Evolutionary conservation across 2,888 invertebrate genomes (phyloP).

Genomic region (Diadegma fenestrale): DNA sequence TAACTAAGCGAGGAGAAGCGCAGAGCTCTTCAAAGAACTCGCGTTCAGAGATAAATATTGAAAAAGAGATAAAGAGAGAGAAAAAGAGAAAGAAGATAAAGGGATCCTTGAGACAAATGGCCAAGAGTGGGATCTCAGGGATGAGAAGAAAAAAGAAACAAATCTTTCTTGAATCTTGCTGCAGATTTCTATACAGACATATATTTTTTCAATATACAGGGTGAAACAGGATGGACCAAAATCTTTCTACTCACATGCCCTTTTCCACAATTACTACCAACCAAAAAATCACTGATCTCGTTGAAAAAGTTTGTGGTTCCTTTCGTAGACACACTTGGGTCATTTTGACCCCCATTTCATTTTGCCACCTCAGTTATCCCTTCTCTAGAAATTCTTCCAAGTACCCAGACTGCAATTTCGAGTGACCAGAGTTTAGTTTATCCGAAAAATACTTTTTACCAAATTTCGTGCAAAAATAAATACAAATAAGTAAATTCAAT

Average conservation of each 20-base stretch:
- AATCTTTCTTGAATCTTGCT: slow-evolving; percentile 71
- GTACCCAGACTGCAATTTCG: no score
- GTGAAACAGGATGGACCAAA: background rate
- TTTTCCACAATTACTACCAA: background rate
- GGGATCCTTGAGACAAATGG: slow-evolving; percentile 76
- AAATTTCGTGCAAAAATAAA: no score
- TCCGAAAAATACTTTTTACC: no score
- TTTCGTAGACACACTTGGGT: no score
- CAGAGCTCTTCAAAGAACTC: slow-evolving; percentile 24
- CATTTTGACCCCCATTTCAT: no score
- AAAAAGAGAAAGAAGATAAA: slow-evolving; percentile 59
- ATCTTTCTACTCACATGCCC: background rate
- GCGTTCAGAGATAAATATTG: slow-evolving; percentile 13
- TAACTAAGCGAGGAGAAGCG: slow-evolving; percentile 53
- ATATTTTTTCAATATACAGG: background rate
- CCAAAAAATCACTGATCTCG: background rate
- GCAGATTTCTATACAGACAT: slow-evolving; percentile 42
- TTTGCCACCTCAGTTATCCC: no score
- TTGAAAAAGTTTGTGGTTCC: no score
- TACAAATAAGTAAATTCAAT: no score
- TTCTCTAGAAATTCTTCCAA: no score
- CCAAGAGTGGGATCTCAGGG: slow-evolving; percentile 47
- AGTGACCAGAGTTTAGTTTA: no score
- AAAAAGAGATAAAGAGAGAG: slow-evolving; percentile 18
- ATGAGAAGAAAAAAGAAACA: slow-evolving; percentile 35